Evolutionary conservation across 2,113 vertebrate genomes (phyloP).

Genomic region (Lynx canadensis): DNA sequence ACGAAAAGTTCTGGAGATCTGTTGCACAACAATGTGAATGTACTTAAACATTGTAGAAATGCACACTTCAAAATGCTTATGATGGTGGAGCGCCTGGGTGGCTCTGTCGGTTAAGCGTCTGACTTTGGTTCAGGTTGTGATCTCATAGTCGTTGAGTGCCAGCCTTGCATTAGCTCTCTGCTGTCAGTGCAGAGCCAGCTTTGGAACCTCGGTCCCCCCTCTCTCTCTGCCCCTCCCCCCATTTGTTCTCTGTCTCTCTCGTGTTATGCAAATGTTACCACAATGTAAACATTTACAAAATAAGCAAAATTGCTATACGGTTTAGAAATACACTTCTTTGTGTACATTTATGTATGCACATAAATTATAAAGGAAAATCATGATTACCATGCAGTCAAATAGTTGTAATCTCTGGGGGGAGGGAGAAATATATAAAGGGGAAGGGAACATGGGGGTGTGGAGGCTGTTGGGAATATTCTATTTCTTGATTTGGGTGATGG

Average conservation of each 20-base stretch:
- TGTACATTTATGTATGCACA: neutral
- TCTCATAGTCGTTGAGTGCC: no score
- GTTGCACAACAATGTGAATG: neutral
- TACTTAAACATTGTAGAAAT: no score
- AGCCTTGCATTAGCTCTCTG: no score
- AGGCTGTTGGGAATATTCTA: neutral
- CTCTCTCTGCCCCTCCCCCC: no score
- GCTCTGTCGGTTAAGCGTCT: no score
- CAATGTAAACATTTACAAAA: neutral
- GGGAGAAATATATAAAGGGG: neutral
- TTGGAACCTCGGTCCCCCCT: no score
- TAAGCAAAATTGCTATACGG: neutral
- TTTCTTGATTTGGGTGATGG: neutral
- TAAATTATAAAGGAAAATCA: neutral
- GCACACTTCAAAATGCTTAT: neutral
- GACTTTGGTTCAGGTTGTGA: no score
- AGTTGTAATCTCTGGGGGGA: neutral
- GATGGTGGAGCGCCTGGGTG: neutral
- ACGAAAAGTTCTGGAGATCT: neutral
- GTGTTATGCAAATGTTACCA: neutral
- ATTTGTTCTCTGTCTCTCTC: no score
- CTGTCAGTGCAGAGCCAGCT: no score
- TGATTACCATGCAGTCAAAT: neutral
- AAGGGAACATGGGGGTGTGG: neutral
- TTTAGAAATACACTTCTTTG: neutral